A percentile compares a stretch with the other conserved stretches of the same genome.
phyloP scores from a whole-genome alignment of 2,888 invertebrate genomes.

The Parnassius smintheus region DNA sequence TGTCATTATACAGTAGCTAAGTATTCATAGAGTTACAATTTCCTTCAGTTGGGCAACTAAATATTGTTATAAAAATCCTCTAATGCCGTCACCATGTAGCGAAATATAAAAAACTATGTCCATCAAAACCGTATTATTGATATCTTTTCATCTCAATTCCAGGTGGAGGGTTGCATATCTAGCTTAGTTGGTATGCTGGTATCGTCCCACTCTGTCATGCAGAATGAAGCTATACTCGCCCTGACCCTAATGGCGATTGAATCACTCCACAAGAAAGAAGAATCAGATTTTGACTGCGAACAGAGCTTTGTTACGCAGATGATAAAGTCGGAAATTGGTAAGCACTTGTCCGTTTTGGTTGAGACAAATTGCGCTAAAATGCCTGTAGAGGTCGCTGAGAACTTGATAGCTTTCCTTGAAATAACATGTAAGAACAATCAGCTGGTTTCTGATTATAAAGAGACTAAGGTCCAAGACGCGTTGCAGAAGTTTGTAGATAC shows the following conservation, averaged over 20 bases:
- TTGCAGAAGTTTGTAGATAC: constrained; percentile 57
- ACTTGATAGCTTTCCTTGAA: constrained; percentile 71
- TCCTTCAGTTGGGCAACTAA: no score
- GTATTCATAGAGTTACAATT: no score
- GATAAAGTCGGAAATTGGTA: constrained; percentile 76
- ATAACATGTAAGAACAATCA: constrained; percentile 63
- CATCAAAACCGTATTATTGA: constrained; percentile 82
- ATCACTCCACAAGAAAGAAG: constrained; percentile 44
- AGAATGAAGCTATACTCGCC: constrained; percentile 89
- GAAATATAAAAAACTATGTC: constrained; percentile 42
- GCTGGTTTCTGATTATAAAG: constrained; percentile 57
- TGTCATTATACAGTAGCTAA: no score
- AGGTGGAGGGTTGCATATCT: constrained; percentile 85
- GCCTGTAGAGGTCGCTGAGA: constrained; percentile 74
- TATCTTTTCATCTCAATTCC: constrained; percentile 38
- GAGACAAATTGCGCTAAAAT: constrained; percentile 72
- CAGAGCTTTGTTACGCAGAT: constrained; percentile 57
- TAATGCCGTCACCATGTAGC: no score
- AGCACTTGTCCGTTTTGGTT: constrained; percentile 69
- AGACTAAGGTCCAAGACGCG: constrained; percentile 56
- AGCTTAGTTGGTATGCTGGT: constrained; percentile 91
- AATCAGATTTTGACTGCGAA: constrained; percentile 48
- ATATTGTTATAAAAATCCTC: no score
- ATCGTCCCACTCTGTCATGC: constrained; percentile 93
- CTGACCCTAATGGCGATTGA: constrained; percentile 82